Evolutionary conservation across 2,888 invertebrate species (phyloP).

Genomic region (Acrobasis repandana): DNA sequence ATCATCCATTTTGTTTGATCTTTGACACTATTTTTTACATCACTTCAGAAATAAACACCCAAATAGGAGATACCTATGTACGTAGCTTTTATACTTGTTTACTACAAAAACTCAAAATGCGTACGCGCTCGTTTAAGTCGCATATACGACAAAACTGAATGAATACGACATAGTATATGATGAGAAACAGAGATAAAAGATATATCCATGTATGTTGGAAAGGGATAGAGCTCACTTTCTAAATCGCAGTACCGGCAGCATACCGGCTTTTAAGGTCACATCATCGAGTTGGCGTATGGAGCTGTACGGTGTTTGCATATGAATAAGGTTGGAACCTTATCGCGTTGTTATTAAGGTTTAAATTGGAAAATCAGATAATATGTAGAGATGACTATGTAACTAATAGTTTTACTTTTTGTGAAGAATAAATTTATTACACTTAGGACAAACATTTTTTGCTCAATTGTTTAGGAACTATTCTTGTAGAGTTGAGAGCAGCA

Average conservation of each 20-base stretch:
- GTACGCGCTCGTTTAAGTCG: constrained; percentile 37
- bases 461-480: neutral
- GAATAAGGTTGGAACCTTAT: neutral
- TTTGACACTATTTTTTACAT: neutral
- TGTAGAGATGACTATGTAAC: neutral
- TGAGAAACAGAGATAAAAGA: constrained; percentile 43
- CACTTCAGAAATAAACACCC: constrained; percentile 7
- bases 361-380: neutral
- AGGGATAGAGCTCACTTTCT: constrained; percentile 65
- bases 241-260: constrained; percentile 54
- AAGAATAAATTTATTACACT: neutral
- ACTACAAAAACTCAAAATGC: constrained; percentile 5
- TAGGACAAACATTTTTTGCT: neutral
- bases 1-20: constrained; percentile 32
- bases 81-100: neutral
- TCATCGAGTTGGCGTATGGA: constrained; percentile 41
- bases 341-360: neutral
- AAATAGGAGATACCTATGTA: neutral
- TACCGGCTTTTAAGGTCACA: constrained; percentile 72
- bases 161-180: constrained; percentile 35
- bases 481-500: no score
- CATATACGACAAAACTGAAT: constrained; percentile 41
- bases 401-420: neutral
- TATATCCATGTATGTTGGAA: constrained; percentile 36
- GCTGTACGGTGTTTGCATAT: neutral